Percentiles rank a stretch among this genome's conserved stretches.
These are phyloP conservation scores for Paguma larvata DNA, from an alignment of 2,797 vertebrate species.

Conservation along the genomic window DNA sequence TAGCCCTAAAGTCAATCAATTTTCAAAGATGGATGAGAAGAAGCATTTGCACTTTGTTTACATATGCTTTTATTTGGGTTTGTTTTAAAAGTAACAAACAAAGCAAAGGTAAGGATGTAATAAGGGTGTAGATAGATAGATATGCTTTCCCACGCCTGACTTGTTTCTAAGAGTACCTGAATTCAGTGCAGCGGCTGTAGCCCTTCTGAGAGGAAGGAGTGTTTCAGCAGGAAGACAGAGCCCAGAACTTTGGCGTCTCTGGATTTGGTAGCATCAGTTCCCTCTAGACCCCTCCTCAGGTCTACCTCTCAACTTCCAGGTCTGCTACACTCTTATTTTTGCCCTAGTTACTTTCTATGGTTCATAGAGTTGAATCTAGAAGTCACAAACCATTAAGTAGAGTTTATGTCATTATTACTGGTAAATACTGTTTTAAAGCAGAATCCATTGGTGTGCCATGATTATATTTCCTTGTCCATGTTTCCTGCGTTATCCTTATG, in stretches of 20 bases:
- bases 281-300: background rate
- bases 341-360: background rate
- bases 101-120: background rate
- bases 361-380: background rate
- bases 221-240: background rate
- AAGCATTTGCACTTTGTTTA: background rate
- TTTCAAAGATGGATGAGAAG: background rate
- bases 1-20: background rate
- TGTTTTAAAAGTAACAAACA: background rate
- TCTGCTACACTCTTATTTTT: background rate
- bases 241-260: background rate
- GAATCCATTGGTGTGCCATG: background rate
- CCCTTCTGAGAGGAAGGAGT: background rate
- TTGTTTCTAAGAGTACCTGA: background rate
- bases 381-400: background rate
- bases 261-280: background rate
- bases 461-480: background rate
- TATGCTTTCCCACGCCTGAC: background rate
- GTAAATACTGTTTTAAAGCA: background rate
- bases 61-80: background rate
- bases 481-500: background rate
- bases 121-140: too few species aligned
- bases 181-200: background rate
- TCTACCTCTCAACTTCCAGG: background rate
- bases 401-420: background rate